These are phyloP conservation scores for Porites rus DNA, from an alignment of 92 coral and sea anemone species.

Conservation along the genomic window DNA sequence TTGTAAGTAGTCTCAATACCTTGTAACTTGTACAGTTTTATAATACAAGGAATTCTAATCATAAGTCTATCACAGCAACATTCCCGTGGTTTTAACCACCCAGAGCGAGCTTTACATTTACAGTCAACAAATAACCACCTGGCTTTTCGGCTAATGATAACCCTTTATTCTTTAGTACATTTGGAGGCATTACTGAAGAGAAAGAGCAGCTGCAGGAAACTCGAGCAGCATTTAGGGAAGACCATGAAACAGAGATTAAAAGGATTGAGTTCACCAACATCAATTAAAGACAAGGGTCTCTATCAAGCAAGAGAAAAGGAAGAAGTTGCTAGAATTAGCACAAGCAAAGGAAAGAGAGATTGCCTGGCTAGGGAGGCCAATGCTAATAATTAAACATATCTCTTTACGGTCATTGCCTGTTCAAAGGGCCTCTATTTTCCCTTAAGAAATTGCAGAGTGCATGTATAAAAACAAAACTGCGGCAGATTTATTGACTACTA, in stretches of 20 bases:
- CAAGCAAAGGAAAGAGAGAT: constrained; percentile 5
- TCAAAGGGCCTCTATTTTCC: no score
- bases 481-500: no score
- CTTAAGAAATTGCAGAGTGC: no score
- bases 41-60: background rate
- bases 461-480: no score
- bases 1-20: background rate
- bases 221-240: background rate
- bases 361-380: background rate
- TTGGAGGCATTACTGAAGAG: background rate
- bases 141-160: no score
- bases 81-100: constrained; percentile 9
- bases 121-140: no score
- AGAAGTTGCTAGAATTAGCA: constrained; percentile 5
- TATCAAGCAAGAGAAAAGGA: constrained; percentile 8
- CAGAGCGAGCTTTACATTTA: no score
- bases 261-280: constrained; percentile 1
- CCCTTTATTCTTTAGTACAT: background rate
- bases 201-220: no score
- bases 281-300: constrained; percentile 3
- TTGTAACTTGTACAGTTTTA: constrained; percentile 1
- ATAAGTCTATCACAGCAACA: constrained; percentile 4
- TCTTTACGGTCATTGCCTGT: no score
- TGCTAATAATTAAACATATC: no score
- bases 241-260: constrained; percentile 13